Base-by-base conservation (phyloP, 2,888 invertebrate genomes). In the Meghimatium bilineatum region DNA sequence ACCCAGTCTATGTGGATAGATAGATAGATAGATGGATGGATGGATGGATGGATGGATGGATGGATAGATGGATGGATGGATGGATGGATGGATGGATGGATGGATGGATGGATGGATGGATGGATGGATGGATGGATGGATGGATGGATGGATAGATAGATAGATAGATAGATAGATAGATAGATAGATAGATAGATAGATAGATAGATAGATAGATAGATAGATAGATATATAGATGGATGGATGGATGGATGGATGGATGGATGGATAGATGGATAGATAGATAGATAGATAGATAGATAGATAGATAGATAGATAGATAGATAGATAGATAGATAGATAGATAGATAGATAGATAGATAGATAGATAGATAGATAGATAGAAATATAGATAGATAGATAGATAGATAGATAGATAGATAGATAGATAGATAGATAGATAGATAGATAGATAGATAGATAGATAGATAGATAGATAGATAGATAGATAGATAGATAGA, bases 401-500 rank as follows among this genome's bases (percentile, higher is more conserved):
- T n/a, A n/a, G n/a, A n/a, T n/a, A n/a, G 69, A 20, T 34, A 69
- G 69, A 34, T 34, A 69, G 36, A 2, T 34, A 69, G 36, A 36
- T 34, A 69, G 69, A 69, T 34, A 69, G 34, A 69, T 36, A 34
- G 69, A 69, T 20, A 69, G 36, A 69, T 20, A 69, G 36, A 69
- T 36, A 69, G 69, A 69, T 34, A 69, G 69, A 69, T n/a, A 74
- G 74, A 38, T 36, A 69, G 36, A 69, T 69, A 69, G 36, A 69
- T 36, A 71, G 71, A 71, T 26, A n/a, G 38, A 71, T 38, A 71
- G 38, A 71, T 38, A 71, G 26, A 38, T 38, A 71, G 36, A 71
- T 38, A 71, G 26, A 38, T 71, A 38, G n/a, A n/a, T n/a, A n/a
- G n/a, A n/a, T n/a, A n/a, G n/a, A n/a, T n/a, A n/a, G n/a, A n/a